Evolutionary conservation across 2,888 invertebrate genomes (phyloP), one percentile per base, ranked within the genome.

Genomic region (Cerastis rubricosa): DNA sequence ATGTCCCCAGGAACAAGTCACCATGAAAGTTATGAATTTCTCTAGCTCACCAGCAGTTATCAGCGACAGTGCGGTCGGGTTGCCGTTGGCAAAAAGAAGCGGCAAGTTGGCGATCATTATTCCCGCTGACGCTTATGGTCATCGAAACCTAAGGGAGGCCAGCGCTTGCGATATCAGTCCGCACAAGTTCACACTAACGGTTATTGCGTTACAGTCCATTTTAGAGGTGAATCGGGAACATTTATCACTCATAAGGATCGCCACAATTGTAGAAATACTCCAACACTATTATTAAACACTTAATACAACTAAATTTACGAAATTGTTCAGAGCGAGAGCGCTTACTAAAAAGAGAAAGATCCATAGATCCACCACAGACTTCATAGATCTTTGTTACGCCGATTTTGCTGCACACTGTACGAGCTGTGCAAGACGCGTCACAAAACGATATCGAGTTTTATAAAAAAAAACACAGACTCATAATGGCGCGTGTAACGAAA

Each of bases 61-160:
- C 90, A 97, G 97, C 81, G 97, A 97, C 87, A 98, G 93, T 67
- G 97, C 97, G 73, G 97, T 97, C 68, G 98, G 98, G 92, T 97
- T 97, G 87, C 98, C 98, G 91, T 97, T 97, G 84, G 97, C 97
- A 90, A 98, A 98, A 71, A 98, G 94, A 88, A 98, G 97, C 87
- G 98, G 98, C 92, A 98, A 95, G 94, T 98, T 98, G 84, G 98
- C 98, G 94, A 98, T 97, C 97, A 98, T 98, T 91, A 93, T 97
- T 92, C 92, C 91, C 90, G 94, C 91, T 91, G 90, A 90, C 90
- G 91, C 91, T 94, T 94, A 93, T 90, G 93, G 96, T 96, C 96
- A 96, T 96, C 96, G 96, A 90, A 93, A 90, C 92, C 91, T 88
- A 86, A 91, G 90, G 89, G 89, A 91, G 88, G 90, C 91, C 93